These are phyloP conservation scores for Percina caprodes DNA, from an alignment of 2,113 vertebrate genomes.

Conservation along the genomic window DNA sequence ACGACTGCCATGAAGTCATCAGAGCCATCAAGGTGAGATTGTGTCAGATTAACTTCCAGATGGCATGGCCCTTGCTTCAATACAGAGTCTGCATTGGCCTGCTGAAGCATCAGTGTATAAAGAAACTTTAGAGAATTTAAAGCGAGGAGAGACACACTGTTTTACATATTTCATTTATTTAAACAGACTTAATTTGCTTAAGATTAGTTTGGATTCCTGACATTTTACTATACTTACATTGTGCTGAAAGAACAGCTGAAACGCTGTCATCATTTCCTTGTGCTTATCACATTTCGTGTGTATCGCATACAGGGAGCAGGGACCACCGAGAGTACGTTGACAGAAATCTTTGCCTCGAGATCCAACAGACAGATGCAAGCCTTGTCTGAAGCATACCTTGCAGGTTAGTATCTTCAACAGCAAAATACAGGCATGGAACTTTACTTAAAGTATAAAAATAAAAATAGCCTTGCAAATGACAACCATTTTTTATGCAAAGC, in stretches of 20 bases:
- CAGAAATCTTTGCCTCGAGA: slow-evolving; percentile 90
- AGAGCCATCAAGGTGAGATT: slow-evolving; percentile 86
- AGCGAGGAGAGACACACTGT: neutral
- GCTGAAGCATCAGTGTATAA: neutral
- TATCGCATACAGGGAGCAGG: slow-evolving; percentile 83
- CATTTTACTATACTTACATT: neutral
- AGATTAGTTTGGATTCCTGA: neutral
- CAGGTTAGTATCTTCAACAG: slow-evolving; percentile 75
- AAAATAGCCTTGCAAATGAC: no score
- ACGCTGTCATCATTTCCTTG: no score
- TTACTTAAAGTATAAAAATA: no score
- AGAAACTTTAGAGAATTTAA: neutral
- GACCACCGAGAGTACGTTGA: slow-evolving; percentile 85
- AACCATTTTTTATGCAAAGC: no score
- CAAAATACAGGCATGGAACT: no score
- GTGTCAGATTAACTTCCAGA: neutral
- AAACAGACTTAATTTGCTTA: neutral
- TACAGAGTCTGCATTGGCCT: neutral
- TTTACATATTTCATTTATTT: neutral
- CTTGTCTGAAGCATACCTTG: slow-evolving; percentile 85
- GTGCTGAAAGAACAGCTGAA: neutral
- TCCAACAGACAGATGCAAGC: slow-evolving; percentile 87
- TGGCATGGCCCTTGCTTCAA: neutral
- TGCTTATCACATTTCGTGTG: neutral
- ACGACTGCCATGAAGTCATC: slow-evolving; percentile 87